Evolutionary conservation across 2,888 invertebrate genomes (phyloP), one percentile per base, ranked within the genome.

Genomic region (Spilarctia lutea): DNA sequence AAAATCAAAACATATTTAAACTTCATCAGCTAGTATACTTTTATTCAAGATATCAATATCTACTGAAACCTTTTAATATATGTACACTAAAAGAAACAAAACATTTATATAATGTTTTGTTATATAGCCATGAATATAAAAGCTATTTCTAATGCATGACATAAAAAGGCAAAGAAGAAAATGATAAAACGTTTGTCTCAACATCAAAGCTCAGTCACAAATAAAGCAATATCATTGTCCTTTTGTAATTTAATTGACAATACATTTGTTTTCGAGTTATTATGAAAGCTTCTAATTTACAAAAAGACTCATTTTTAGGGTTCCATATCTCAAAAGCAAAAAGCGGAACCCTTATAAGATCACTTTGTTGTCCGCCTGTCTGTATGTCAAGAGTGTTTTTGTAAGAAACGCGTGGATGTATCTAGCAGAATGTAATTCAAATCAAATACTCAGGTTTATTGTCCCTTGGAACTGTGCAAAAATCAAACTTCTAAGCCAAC

Each of bases 181-280:
- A 63, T 63, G 68, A 63, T 56, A 66, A 39, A 39, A 63, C 67
- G 63, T 68, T 68, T 68, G 45, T 63, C 39, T 65, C 65, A 52
- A 69, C 73, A 65, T 73, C 69, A 73, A 73, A 73, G 73, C 73
- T 69, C 30, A 67, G 65, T 27, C 20, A 63, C 48, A 48, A 63
- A 68, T 42, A 27, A 65, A 48, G 65, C 27, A 52, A 73, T 73
- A 69, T 69, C 65, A 13, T 73, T 73, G 52, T 65, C 20, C 45
- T 68, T 65, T 68, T 35, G 35, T 52, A 69, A 65, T 69, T 52
- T 68, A 65, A 65, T 69, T 42, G 39, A 73, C 68, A 56, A 45
- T 35, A 33, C 65, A 45, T 69, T 69, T n/a, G 18, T 65, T 27
- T 56, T 68, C n/a, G 33, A 35, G 20, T 52, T 35, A 20, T 69